Base-by-base conservation (phyloP, 2,113 vertebrate species). In the Sialia sialis region DNA sequence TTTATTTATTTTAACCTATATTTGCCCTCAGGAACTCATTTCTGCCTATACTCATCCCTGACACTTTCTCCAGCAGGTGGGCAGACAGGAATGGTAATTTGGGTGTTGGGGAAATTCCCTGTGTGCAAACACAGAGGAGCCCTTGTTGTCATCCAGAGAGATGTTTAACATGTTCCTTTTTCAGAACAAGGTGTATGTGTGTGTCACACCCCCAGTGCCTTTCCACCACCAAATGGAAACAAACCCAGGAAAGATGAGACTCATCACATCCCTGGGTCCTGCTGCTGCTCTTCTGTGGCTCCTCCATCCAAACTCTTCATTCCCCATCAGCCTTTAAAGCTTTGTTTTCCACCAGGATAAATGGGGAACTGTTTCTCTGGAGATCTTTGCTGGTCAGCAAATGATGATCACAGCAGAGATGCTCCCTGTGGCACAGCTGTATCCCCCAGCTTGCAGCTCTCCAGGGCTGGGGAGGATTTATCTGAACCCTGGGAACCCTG, bases 221-320 rank as follows among this genome's bases (percentile, higher is more conserved):
- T 82, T 58, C 79, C 67, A n/a, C 48, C 38, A 32, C 55, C 55
- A 54, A 81, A 77, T 63, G 76, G 76, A 89, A 95, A 84, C 32
- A 76, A 69, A 74, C 59, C 9, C 67, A 36, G 8, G 1, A 16
- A 76, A 70, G 46, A 11, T 17, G 3, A 68, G 36, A 41, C 30
- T 83, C 25, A 5, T 63, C 39, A 5, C 4, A 0, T 39, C 55
- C 54, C 21, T 16, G 38, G 43, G 54, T 64, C n/a, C 55, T 87
- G 36, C 44, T 56, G 60, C 39, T 83, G 27, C 21, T 52, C 13
- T 2, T 16, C 30, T 29, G 26, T 46, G 62, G 10, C 43, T 52
- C 14, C 11, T 77, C 12, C 30, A 27, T 14, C 74, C 77, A 52
- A 59, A 9, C n/a, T 36, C 7, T 39, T 12, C 13, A 2, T 68